Base-by-base conservation (phyloP, 2,888 invertebrate genomes). In the Silvanus unidentatus region DNA sequence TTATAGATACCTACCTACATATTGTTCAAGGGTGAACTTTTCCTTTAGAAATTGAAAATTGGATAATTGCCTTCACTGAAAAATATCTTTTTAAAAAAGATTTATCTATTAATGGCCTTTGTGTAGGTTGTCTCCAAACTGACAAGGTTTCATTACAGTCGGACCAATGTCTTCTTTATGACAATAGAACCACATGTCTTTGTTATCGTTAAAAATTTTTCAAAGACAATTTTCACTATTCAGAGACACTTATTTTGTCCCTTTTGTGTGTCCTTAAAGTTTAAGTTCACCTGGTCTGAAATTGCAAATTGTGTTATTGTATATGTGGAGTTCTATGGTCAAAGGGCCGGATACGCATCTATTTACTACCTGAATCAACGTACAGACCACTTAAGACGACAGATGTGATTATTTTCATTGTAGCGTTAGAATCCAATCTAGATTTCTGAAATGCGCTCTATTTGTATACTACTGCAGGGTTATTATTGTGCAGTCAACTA, bases 261-360 rank as follows among this genome's bases (percentile, higher is more conserved):
- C 51, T 58, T 63, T 32, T 32, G 32, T 64, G 57, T 58, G 42
- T 50, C 45, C 48, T 56, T 53, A 55, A 54, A 54, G 53, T 48
- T 32, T 54, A 59, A 57, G 58, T 60, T 64, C 64, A 60, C 63
- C 63, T 63, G 64, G 62, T 47, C 55, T 46, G 44, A 56, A 53
- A 55, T 57, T 51, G 60, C 58, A 62, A 61, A 60, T 62, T 61
- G 60, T 62, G 57, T 57, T 52, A 59, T 62, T 60, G 60, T 61
- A 54, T 47, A 52, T 55, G 54, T 54, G 54, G 57, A 53, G 55
- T 53, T 45, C 4, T 22, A 22, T 50, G 57, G 57, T 56, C 55
- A 55, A 55, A 58, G 49, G 49, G 52, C 57, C 61, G 62, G 59
- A 62, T 61, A 57, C 57, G 53, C 57, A 55, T 56, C 52, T 46